Conservation (phyloP, 2,888 invertebrate genomes). For the Rambutsinella grinnellia region DNA sequence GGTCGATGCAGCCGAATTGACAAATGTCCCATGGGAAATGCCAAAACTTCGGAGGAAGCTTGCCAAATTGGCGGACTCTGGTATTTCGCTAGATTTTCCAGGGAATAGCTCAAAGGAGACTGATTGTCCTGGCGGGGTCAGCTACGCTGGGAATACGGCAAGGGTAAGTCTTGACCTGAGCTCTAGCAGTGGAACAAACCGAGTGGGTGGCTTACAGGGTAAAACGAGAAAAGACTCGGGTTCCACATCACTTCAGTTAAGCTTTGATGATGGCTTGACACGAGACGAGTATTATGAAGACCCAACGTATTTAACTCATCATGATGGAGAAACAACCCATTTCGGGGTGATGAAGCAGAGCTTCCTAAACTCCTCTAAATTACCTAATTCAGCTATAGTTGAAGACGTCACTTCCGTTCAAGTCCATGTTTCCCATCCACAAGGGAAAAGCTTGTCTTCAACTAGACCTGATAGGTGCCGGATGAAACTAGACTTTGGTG, state of each 20-base stretch:
- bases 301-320: slow-evolving; percentile 34
- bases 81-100: slow-evolving; percentile 64
- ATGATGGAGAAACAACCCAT: neutral
- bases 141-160: slow-evolving; percentile 70
- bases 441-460: neutral
- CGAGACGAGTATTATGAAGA: slow-evolving; percentile 59
- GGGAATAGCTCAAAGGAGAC: slow-evolving; percentile 51
- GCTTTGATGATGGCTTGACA: slow-evolving; percentile 51
- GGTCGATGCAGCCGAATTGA: slow-evolving; percentile 73
- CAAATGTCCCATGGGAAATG: slow-evolving; percentile 91
- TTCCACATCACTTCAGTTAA: slow-evolving; percentile 44
- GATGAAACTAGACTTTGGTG: slow-evolving; percentile 62
- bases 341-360: slow-evolving; percentile 28
- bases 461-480: slow-evolving; percentile 59
- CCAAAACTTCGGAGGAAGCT: slow-evolving; percentile 85
- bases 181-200: slow-evolving; percentile 65
- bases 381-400: slow-evolving; percentile 50
- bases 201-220: slow-evolving; percentile 33
- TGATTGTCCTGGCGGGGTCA: slow-evolving; percentile 55
- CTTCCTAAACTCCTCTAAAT: slow-evolving; percentile 44
- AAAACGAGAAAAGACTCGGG: slow-evolving; percentile 6
- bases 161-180: slow-evolving; percentile 69
- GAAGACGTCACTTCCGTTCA: slow-evolving; percentile 57
- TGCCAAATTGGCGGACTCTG: slow-evolving; percentile 73
- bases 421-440: slow-evolving; percentile 41